These are phyloP conservation scores for Philhelius pedissequus DNA, from an alignment of 2,888 invertebrate genomes.

Conservation along the genomic window DNA sequence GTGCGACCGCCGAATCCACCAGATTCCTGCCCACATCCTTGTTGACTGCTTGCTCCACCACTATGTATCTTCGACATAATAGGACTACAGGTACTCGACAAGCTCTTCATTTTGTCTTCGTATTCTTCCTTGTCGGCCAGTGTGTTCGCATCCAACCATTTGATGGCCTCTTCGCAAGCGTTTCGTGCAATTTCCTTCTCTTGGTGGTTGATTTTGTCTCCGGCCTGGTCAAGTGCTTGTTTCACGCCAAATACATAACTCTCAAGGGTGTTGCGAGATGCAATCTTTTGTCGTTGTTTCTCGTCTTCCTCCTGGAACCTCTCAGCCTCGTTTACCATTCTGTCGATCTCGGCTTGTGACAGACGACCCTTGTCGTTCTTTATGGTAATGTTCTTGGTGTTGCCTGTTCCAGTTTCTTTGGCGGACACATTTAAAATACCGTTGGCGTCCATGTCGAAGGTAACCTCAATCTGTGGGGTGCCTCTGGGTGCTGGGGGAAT, in stretches of 20 bases:
- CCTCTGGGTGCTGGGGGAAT: slow-evolving; percentile 94
- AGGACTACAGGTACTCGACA: slow-evolving; percentile 74
- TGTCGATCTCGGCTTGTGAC: slow-evolving; percentile 87
- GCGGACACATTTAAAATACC: slow-evolving; percentile 94
- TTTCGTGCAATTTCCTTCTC: slow-evolving; percentile 85
- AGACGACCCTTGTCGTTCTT: slow-evolving; percentile 88
- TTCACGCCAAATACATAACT: slow-evolving; percentile 84
- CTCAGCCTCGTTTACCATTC: slow-evolving; percentile 86
- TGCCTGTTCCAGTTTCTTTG: slow-evolving; percentile 82
- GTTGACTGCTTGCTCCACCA: slow-evolving; percentile 47
- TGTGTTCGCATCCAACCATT: slow-evolving; percentile 87
- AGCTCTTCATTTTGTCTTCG: slow-evolving; percentile 78
- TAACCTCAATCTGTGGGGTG: slow-evolving; percentile 90
- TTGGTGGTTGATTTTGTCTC: slow-evolving; percentile 81
- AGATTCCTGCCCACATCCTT: slow-evolving; percentile 80
- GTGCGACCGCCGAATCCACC: slow-evolving; percentile 81
- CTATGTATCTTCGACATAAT: slow-evolving; percentile 71
- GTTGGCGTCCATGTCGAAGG: slow-evolving; percentile 90
- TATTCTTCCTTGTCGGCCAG: slow-evolving; percentile 87
- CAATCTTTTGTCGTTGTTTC: slow-evolving; percentile 83
- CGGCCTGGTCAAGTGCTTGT: slow-evolving; percentile 83
- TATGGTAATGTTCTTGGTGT: slow-evolving; percentile 87
- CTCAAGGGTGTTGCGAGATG: slow-evolving; percentile 85
- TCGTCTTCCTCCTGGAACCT: slow-evolving; percentile 85
- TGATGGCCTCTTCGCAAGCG: slow-evolving; percentile 83